Base-by-base conservation (phyloP, 2,888 invertebrate species). In the Nomada lathburiana region DNA sequence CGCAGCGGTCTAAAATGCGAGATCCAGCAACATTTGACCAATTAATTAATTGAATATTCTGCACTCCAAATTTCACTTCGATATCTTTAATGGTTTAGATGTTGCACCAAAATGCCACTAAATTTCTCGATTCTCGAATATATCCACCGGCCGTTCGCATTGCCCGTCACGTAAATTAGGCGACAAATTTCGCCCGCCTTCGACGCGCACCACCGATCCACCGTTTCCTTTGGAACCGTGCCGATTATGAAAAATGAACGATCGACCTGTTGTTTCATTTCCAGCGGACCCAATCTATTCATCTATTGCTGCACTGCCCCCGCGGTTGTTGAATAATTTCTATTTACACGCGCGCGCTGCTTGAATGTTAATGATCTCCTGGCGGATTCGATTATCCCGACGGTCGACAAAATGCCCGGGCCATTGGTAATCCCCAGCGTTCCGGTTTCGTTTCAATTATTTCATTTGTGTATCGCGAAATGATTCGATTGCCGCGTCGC, bases 391-490 rank as follows among this genome's bases (percentile, higher is more conserved):
- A 42, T 74, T 23, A 10, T 23, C n/a, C 1, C 26, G n/a, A 26
- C 18, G 11, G 16, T 47, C 16, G 16, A 26, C 59, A 23, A 52
- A 44, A 29, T 23, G 63, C 23, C 23, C 3, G 26, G 18, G 2
- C 55, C 47, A 23, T 59, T 16, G 60, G 52, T 52, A 59, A 74
- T 75, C 18, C 71, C 18, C n/a, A 7, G 1, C 26, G 29, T 55
- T 44, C 52, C n/a, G 53, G 53, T 69, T 69, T 69, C 20, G 20
- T 62, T 44, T 18, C 52, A 53, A 62, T 75, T 53, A 75, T 68
- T 62, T 44, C 60, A 47, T 76, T 63, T 55, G 23, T 59, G 9
- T 57, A n/a, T 71, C 29, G n/a, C 5, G 36, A 55, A 44, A 23
- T 57, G 47, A 71, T 44, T 69, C 44, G 53, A 70, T 75, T 23